A percentile compares a stretch with the other conserved stretches of the same genome.
Conservation (phyloP, 2,113 vertebrate genomes). For the Tupaia tana region DNA sequence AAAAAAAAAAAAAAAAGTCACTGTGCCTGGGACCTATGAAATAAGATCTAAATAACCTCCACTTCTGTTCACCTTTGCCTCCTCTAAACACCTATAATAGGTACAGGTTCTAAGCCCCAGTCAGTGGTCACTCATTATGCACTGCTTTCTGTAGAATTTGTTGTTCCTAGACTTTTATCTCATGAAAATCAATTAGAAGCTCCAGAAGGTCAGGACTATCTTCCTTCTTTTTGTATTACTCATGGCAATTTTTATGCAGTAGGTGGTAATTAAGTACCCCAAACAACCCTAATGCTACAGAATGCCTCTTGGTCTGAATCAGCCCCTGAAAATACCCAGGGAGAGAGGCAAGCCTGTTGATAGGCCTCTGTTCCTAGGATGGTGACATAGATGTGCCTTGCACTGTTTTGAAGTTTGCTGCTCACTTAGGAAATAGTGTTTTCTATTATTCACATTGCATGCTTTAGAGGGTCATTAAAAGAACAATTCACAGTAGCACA, state of each 20-base stretch:
- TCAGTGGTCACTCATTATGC: too few relatives aligned
- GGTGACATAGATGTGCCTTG: not conserved
- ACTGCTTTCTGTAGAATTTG: not conserved
- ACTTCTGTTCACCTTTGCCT: too few relatives aligned
- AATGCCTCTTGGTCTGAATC: not conserved
- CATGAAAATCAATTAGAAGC: not conserved
- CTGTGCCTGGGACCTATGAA: not conserved
- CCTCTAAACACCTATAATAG: not conserved
- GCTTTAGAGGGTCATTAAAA: not conserved
- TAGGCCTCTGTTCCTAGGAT: not conserved
- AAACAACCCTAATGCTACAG: not conserved
- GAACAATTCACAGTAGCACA: not conserved
- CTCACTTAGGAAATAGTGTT: not conserved
- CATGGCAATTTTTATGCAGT: not conserved
- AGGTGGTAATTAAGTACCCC: not conserved
- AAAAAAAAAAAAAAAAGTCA: not conserved
- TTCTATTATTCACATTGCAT: accelerated
- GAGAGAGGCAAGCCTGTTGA: not conserved
- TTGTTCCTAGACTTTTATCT: not conserved
- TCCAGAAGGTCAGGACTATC: not conserved
- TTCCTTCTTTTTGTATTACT: not conserved
- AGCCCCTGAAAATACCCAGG: not conserved
- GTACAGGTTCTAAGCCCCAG: not conserved
- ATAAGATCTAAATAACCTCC: not conserved
- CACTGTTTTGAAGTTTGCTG: not conserved